phyloP scores from a whole-genome alignment of 2,113 vertebrate species.

The Sphyrna mokarran region DNA sequence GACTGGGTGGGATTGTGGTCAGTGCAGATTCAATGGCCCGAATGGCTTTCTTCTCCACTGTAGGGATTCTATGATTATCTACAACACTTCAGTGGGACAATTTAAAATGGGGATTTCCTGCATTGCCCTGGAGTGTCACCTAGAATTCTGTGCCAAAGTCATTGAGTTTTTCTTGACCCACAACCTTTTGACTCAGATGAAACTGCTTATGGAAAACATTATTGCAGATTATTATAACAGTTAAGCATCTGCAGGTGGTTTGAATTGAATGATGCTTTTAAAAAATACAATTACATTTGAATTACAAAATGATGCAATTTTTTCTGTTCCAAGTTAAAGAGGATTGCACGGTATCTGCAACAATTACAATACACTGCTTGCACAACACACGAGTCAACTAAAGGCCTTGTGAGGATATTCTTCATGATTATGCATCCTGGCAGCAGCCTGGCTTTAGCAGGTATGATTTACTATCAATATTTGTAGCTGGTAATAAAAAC shows the following conservation, averaged over 20 bases:
- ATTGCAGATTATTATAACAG: not conserved
- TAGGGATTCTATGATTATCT: no score
- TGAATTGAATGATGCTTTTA: not conserved
- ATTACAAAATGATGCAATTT: not conserved
- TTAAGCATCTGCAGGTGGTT: not conserved
- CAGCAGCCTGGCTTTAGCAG: not conserved
- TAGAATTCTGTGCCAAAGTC: not conserved
- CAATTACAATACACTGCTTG: not conserved
- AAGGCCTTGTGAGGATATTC: not conserved
- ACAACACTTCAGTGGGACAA: no score
- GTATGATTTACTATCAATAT: constrained; percentile 25
- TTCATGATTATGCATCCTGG: constrained; percentile 31
- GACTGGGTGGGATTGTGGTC: no score
- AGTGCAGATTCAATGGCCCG: no score
- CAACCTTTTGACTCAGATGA: not conserved
- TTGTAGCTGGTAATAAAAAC: constrained; percentile 28
- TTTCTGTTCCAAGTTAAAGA: not conserved
- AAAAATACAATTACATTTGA: not conserved
- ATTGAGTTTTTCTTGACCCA: not conserved
- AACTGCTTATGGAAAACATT: not conserved
- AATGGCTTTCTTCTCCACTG: no score
- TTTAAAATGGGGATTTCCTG: no score
- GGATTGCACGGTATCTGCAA: not conserved
- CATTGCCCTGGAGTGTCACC: not conserved
- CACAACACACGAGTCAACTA: no score